Evolutionary conservation across 2,797 vertebrate species (phyloP).

Genomic region (Rhyacichthys aspro): DNA sequence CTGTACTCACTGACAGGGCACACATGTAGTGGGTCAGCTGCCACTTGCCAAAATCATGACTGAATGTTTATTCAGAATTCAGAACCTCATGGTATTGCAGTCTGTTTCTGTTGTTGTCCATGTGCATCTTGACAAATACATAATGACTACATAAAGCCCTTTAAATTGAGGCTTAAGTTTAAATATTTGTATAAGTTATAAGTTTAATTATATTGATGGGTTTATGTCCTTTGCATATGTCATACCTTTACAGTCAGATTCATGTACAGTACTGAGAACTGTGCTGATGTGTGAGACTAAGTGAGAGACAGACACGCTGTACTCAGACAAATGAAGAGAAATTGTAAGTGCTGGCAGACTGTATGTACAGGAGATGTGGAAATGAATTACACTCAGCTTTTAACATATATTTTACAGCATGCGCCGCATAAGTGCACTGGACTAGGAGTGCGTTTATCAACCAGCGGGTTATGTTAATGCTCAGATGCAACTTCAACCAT

Average conservation of each 20-base stretch:
- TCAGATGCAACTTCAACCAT: slow-evolving; percentile 60
- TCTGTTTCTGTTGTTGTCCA: too few species aligned
- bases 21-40: too few species aligned
- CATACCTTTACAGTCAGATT: slow-evolving; percentile 16
- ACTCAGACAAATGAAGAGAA: slow-evolving; percentile 46
- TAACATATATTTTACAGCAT: slow-evolving; percentile 66
- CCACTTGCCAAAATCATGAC: too few species aligned
- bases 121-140: neutral
- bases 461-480: slow-evolving; percentile 63
- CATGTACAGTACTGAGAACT: neutral
- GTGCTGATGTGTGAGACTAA: neutral
- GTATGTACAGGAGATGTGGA: slow-evolving; percentile 40
- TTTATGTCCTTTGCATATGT: slow-evolving; percentile 30
- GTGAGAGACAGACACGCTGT: slow-evolving; percentile 5
- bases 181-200: slow-evolving; percentile 16
- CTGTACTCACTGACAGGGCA: too few species aligned
- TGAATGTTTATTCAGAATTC: too few species aligned
- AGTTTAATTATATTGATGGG: neutral
- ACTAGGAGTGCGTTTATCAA: slow-evolving; percentile 70
- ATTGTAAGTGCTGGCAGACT: slow-evolving; percentile 24
- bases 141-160: slow-evolving; percentile 10
- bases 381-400: slow-evolving; percentile 69
- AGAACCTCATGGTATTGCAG: too few species aligned
- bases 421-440: slow-evolving; percentile 58
- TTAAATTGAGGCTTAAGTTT: slow-evolving; percentile 7